Base-by-base conservation (phyloP, 2,113 vertebrate species). In the Neotragus moschatus region DNA sequence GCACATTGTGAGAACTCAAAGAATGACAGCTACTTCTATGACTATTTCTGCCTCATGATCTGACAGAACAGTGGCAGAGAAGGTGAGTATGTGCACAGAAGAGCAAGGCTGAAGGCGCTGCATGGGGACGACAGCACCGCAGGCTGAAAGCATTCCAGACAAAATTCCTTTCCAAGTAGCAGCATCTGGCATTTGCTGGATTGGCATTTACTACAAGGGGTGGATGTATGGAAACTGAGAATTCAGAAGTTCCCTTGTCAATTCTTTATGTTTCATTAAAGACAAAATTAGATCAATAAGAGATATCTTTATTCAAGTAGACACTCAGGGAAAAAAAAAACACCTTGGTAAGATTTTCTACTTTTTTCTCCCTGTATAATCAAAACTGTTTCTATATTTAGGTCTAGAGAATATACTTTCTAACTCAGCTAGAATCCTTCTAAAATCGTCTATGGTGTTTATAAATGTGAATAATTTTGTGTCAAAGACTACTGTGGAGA, bases 261-360 rank as follows among this genome's bases (percentile, higher is more conserved):
- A 43, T 79, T 91, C 47, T 91, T 81, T 75, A 23, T 25, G 3
- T n/a, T 49, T 91, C 70, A 70, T 33, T 66, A 77, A 49, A 70
- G 89, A 87, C n/a, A 92, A 95, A 93, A 80, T 73, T 85, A 70
- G 45, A 91, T 85, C 49, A 75, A 43, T 84, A 73, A 88, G 63
- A 53, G 14, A 16, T 88, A 26, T 77, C 66, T 93, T 91, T 36
- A 79, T 58, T 88, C 49, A 94, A 87, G 61, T 86, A 70, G 84
- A 45, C 43, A 61, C 30, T 80, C 17, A 70, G 28, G 77, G 61
- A 7, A 75, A 55, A 5, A 55, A 5, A 39, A 75, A 25, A n/a
- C 5, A 70, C 26, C 43, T 96, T 80, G 39, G 61, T 51, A 51
- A 75, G 51, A 28, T 80, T 28, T 75, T 88, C 33, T 80, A n/a